These are phyloP conservation scores for Bombus sylvicola DNA, from an alignment of 1,140 invertebrate species.

Conservation along the genomic window DNA sequence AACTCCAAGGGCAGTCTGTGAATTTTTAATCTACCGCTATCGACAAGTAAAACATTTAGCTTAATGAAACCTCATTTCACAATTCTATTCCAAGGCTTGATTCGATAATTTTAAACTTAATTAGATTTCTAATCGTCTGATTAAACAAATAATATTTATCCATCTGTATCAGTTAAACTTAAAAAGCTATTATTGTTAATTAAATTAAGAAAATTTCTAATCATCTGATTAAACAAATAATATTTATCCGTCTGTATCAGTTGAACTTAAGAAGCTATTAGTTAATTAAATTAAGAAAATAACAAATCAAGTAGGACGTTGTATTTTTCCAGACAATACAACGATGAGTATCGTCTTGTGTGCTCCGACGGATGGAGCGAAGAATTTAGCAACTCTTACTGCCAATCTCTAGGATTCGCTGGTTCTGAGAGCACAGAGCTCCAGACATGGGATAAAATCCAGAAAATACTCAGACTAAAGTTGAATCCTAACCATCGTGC, in stretches of 20 bases:
- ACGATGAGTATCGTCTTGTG: slow-evolving; percentile 80
- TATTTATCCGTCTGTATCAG: background rate
- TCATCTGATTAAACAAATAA: background rate
- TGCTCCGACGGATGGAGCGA: slow-evolving; percentile 84
- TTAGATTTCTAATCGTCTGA: background rate
- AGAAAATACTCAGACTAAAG: slow-evolving; percentile 78
- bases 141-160: background rate
- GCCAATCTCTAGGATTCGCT: slow-evolving; percentile 83
- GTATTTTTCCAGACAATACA: slow-evolving; percentile 71
- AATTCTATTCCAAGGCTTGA: background rate
- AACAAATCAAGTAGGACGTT: background rate
- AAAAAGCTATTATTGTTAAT: background rate
- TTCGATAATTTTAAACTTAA: background rate
- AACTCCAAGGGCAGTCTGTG: background rate
- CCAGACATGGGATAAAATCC: slow-evolving; percentile 62
- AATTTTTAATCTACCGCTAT: background rate
- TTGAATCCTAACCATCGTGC: slow-evolving; percentile 68
- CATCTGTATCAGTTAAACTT: background rate
- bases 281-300: no score
- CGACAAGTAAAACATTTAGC: background rate
- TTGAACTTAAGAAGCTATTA: background rate
- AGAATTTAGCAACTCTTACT: slow-evolving; percentile 83
- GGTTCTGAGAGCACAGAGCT: slow-evolving; percentile 78
- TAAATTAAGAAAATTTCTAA: background rate
- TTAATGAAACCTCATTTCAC: background rate